Evolutionary conservation across 2,797 vertebrate species (phyloP), one percentile per base, ranked within the genome.

Genomic region (Melanotaenia boesemani): DNA sequence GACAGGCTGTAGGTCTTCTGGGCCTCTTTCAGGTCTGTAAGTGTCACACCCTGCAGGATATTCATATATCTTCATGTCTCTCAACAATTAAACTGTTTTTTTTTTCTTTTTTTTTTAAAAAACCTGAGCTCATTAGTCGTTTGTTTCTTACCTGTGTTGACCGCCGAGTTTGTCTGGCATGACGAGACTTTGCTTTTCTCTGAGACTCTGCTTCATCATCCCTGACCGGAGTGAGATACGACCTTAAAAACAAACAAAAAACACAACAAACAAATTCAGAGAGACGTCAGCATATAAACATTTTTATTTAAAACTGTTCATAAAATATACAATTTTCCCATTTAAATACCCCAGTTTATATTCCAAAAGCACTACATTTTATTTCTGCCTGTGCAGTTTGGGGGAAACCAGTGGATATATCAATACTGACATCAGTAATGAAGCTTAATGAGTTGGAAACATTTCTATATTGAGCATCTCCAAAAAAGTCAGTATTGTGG

Each of bases 181-280:
- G 97, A 74, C 97, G 94, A 66, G 97, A 99, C 39, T 95, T 96
- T 0, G 97, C 97, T 89, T 96, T 98, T 84, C 97, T 95, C 90
- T 97, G 95, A 5, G 97, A 99, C 67, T 98, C 97, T 0, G 97
- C 96, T 68, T 98, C 97, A 70, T 99, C 97, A 85, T 99, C 97
- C 55, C 96, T 92, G 58, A 96, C 96, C 0, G 97, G 97, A 20
- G 96, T 94, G 89, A 97, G 90, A 86, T 95, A 93, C 0, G 70
- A 74, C 77, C 95, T 95, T 82, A 11, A 20, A 55, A 57, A 58
- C 3, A 61, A n/a, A 20, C 4, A 22, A 11, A 5, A 24, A 37
- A 34, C 28, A 28, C 28, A 32, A 58, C 56, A 20, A 15, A 24
- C 34, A 22, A 9, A 50, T 22, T n/a, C 10, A 50, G 8, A 10